phyloP scores from a whole-genome alignment of 2,888 invertebrate species.

The Nymphalis c-album region DNA sequence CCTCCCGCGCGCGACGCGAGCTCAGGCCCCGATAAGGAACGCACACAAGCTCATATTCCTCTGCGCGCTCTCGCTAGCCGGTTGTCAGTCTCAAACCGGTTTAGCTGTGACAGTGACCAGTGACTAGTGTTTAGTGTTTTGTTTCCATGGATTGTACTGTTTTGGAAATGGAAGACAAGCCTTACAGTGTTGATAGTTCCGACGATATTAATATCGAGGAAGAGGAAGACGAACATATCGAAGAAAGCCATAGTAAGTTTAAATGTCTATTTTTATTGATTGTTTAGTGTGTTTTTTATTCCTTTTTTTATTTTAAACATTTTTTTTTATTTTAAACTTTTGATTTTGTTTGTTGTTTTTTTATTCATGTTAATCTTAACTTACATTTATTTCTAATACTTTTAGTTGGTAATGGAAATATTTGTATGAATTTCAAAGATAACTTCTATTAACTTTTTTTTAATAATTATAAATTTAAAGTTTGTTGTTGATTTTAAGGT shows the following conservation, averaged over 20 bases:
- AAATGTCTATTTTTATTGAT: slow-evolving; percentile 27
- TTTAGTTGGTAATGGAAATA: no score
- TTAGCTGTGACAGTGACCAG: slow-evolving; percentile 68
- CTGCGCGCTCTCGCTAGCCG: slow-evolving; percentile 77
- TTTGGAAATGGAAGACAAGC: slow-evolving; percentile 77
- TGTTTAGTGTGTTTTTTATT: slow-evolving; percentile 29
- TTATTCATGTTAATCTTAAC: not conserved
- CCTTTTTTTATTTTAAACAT: slow-evolving; percentile 5
- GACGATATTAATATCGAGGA: slow-evolving; percentile 78
- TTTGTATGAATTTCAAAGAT: no score
- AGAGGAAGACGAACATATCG: slow-evolving; percentile 70
- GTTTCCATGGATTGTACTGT: slow-evolving; percentile 65
- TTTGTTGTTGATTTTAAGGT: not conserved
- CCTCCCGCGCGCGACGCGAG: slow-evolving; percentile 57
- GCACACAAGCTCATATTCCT: slow-evolving; percentile 78
- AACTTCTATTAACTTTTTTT: not conserved
- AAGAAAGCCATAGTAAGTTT: slow-evolving; percentile 71
- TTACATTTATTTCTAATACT: not conserved
- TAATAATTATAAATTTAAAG: not conserved
- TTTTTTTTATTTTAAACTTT: not conserved
- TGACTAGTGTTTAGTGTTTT: slow-evolving; percentile 62
- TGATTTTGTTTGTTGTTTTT: not conserved
- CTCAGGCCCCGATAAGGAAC: slow-evolving; percentile 69
- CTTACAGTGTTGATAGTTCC: slow-evolving; percentile 78
- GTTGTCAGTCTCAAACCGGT: slow-evolving; percentile 77